Evolutionary conservation across 2,113 vertebrate species (phyloP), one percentile per base, ranked within the genome.

Genomic region (Colaptes auratus): DNA sequence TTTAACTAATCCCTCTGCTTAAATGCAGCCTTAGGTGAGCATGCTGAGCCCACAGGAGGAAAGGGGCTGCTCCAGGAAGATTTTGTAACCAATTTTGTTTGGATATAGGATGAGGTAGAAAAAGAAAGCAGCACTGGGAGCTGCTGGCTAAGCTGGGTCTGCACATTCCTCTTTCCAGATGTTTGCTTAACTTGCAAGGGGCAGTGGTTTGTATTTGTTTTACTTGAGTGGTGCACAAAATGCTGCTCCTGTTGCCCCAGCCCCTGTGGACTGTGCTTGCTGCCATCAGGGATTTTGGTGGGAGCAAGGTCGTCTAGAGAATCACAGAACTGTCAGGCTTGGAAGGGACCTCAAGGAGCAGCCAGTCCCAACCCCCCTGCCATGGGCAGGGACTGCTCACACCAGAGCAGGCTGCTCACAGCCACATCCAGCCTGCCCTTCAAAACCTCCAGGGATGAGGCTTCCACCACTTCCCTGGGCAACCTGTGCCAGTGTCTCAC

Each of bases 151-250:
- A 82, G 21, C 0, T 16, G 4, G 12, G 30, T 71, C 56, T 53
- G 20, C 30, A 53, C 16, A n/a, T 13, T 10, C 59, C 39, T 27
- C 15, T 0, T 2, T 3, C 39, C 8, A 1, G 15, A 18, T 19
- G 88, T 88, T 82, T 85, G 53, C 36, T 58, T 2, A 58, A 24
- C 30, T 28, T 74, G 30, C 56, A 63, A 73, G 52, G 33, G 86
- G 28, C 12, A 0, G 5, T 23, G 30, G 59, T 61, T 73, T 33
- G 0, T 28, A 16, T 67, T 19, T 24, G 13, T 25, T 52, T 24
- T 24, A 13, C 50, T 24, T 52, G 36, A 36, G 24, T 70, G 27
- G 44, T 0, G 21, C 4, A n/a, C 61, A 75, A 46, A 70, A 31
- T 36, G 25, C 61, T 78, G 53, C 30, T 16, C 13, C 27, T 39